These are phyloP conservation scores for Sipha maydis DNA, from an alignment of 2,888 invertebrate genomes.

Conservation along the genomic window DNA sequence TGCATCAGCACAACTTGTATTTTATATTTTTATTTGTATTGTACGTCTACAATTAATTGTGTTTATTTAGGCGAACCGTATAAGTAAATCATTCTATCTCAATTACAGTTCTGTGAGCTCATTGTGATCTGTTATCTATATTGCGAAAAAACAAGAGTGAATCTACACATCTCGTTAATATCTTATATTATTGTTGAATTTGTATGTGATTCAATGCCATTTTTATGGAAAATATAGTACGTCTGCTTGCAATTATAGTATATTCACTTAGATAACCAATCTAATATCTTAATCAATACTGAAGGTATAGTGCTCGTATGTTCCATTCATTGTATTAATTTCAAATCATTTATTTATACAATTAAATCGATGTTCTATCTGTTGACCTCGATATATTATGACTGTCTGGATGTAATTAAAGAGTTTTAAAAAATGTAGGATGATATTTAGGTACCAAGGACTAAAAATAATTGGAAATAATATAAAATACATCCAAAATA, in stretches of 20 bases:
- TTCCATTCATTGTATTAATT: constrained; percentile 30
- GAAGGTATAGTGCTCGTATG: not conserved
- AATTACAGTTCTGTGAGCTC: too few relatives aligned
- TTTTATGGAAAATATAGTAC: constrained; percentile 19
- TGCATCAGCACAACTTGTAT: too few relatives aligned
- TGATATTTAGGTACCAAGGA: constrained; percentile 20
- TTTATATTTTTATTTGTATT: too few relatives aligned
- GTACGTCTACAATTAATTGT: too few relatives aligned
- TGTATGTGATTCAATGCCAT: constrained; percentile 22
- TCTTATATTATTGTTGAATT: not conserved
- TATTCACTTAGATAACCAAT: constrained; percentile 40
- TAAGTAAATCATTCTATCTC: too few relatives aligned
- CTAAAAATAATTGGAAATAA: not conserved
- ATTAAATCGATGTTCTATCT: constrained; percentile 42
- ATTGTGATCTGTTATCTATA: too few relatives aligned
- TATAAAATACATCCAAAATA: not conserved
- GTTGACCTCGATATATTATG: constrained; percentile 41
- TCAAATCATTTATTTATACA: constrained; percentile 30
- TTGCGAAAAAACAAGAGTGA: not conserved
- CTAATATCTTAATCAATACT: constrained; percentile 32
- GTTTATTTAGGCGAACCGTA: too few relatives aligned
- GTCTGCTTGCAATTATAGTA: not conserved
- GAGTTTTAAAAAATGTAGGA: constrained; percentile 16
- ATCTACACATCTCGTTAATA: not conserved
- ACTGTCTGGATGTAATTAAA: constrained; percentile 25